These are phyloP conservation scores for Oxyruncus cristatus DNA, from an alignment of 2,113 vertebrate genomes.

Conservation along the genomic window DNA sequence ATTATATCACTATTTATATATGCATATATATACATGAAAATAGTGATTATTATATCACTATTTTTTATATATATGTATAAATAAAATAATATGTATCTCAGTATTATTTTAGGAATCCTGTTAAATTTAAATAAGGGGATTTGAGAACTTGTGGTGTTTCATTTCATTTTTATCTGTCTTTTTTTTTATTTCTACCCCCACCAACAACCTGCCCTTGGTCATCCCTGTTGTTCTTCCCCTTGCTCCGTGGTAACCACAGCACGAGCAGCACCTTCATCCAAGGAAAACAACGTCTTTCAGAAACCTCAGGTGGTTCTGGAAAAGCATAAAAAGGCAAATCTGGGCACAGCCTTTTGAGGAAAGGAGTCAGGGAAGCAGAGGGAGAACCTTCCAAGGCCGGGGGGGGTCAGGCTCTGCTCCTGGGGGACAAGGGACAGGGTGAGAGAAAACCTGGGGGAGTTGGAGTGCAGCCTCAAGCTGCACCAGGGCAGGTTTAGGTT, in stretches of 20 bases:
- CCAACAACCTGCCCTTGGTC: neutral
- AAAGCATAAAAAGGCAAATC: neutral
- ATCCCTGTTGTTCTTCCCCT: neutral
- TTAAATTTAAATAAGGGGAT: neutral
- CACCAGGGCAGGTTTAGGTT: neutral
- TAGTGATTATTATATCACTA: no score
- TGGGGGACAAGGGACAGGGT: no score
- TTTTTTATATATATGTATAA: neutral
- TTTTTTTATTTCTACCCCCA: neutral
- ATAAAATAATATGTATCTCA: neutral
- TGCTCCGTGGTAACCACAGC: rapidly evolving
- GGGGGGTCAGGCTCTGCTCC: no score
- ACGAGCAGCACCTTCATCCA: neutral
- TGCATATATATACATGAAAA: no score
- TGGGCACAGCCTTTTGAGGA: neutral
- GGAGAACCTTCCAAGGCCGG: no score
- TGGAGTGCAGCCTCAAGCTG: neutral
- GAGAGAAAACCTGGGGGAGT: no score
- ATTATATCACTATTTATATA: no score
- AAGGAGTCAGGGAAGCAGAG: neutral
- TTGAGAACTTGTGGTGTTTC: neutral
- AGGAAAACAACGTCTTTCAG: neutral
- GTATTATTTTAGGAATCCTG: neutral
- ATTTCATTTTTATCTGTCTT: neutral
- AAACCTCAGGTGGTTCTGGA: neutral